Evolutionary conservation across 2,113 vertebrate genomes (phyloP).

Genomic region (Prunella fulvescens): DNA sequence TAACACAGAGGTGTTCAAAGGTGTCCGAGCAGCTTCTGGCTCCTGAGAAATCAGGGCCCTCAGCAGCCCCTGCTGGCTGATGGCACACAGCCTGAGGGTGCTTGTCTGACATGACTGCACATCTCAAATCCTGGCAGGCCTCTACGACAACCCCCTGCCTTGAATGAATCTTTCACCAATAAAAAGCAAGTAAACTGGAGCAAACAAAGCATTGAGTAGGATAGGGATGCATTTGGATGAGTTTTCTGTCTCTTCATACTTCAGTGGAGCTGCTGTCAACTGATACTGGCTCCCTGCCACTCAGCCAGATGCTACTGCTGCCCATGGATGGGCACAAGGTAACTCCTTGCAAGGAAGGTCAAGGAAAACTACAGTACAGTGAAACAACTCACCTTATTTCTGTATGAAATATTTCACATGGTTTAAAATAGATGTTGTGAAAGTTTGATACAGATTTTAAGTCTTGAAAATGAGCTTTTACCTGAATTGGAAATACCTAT

Average conservation of each 20-base stretch:
- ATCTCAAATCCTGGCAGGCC: background rate
- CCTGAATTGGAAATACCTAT: background rate
- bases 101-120: rapidly evolving
- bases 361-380: background rate
- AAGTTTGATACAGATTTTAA: background rate
- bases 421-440: background rate
- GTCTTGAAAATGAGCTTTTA: background rate
- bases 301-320: background rate
- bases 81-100: background rate
- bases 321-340: background rate
- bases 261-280: background rate
- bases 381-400: background rate
- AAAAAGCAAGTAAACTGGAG: background rate
- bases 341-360: background rate
- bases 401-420: background rate
- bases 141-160: rapidly evolving
- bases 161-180: background rate
- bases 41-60: background rate
- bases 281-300: background rate
- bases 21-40: background rate
- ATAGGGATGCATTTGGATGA: background rate
- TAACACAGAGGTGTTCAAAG: background rate
- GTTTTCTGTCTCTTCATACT: background rate
- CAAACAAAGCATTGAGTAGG: background rate
- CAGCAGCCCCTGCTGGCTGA: background rate